A percentile compares a stretch with the other conserved stretches of the same genome.
Evolutionary conservation across 2,113 vertebrate genomes (phyloP).

Genomic region (Hipposideros armiger): DNA sequence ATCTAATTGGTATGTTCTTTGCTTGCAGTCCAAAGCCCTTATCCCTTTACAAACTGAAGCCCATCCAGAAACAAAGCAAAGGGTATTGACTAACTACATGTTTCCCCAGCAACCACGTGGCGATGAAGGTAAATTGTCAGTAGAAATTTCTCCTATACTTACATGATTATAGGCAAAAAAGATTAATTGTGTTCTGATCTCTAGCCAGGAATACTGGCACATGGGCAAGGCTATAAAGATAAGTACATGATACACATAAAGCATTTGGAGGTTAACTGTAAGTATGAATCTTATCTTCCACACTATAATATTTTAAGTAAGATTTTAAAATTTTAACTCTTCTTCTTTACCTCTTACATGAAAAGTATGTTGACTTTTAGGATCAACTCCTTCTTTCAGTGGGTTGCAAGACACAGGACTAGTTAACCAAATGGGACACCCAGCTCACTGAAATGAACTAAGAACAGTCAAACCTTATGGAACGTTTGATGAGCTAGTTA

Average conservation of each 20-base stretch:
- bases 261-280: not conserved
- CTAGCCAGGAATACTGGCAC: not conserved
- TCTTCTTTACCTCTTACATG: not conserved
- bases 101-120: constrained; percentile 98
- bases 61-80: constrained; percentile 98
- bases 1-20: constrained; percentile 48
- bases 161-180: not conserved
- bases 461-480: not conserved
- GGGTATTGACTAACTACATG: constrained; percentile 99
- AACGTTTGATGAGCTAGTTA: not conserved
- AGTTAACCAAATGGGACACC: not conserved
- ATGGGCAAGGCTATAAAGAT: not conserved
- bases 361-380: not conserved
- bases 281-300: not conserved
- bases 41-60: constrained; percentile 99
- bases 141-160: not conserved
- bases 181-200: not conserved
- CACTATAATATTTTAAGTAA: constrained; percentile 12
- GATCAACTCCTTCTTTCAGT: not conserved
- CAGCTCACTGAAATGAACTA: not conserved
- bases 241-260: not conserved
- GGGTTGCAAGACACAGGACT: not conserved
- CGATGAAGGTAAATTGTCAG: constrained; percentile 92
- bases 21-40: constrained; percentile 97
- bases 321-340: not conserved